Base-by-base conservation (phyloP, 2,888 invertebrate genomes). In the Drosophila tanythrix region DNA sequence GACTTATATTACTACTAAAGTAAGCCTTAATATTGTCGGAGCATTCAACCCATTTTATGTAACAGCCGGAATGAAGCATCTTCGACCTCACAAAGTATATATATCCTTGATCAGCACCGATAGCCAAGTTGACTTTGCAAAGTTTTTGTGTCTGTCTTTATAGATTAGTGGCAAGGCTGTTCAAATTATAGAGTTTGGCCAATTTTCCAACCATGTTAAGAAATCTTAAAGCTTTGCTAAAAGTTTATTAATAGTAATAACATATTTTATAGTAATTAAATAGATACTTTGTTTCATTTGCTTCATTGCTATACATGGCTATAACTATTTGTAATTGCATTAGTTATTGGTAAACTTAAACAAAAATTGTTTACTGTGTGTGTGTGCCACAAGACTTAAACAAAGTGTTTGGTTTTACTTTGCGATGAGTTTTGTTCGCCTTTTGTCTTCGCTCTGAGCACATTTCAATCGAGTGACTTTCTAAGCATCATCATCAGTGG, bases 381-480 rank as follows among this genome's bases (percentile, higher is more conserved):
- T 27, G 43, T 51, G 15, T 36, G 36, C 3, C 46, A 2, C 46
- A 53, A 66, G 61, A 74, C 57, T 69, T 71, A 74, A 71, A 61
- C 73, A 82, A 78, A 85, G 81, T 74, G 76, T 74, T 74, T 76
- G 66, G 56, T 58, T 72, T 70, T 57, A 70, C 63, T 75, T 64
- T 4, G 29, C 27, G 38, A n/a, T 48, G 13, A 48, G 31, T n/a
- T 65, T 43, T 21, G 36, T 43, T 27, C 29, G 29, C n/a, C 29
- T 50, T 13, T 56, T 15, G 31, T 10, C n/a, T 40, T 29, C 61
- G 46, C 36, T 56, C 27, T 36, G 31, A 36, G 40, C 58, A 63
- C 67, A 79, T 83, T 70, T 85, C 82, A 70, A 82, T 86, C 63
- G 69, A 79, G 69, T 81, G 73, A 81, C 83, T 83, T 83, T 82